Percentiles rank a stretch among this genome's conserved stretches.
Conservation (phyloP, 1,140 invertebrate species). For the Bombus fervidus region DNA sequence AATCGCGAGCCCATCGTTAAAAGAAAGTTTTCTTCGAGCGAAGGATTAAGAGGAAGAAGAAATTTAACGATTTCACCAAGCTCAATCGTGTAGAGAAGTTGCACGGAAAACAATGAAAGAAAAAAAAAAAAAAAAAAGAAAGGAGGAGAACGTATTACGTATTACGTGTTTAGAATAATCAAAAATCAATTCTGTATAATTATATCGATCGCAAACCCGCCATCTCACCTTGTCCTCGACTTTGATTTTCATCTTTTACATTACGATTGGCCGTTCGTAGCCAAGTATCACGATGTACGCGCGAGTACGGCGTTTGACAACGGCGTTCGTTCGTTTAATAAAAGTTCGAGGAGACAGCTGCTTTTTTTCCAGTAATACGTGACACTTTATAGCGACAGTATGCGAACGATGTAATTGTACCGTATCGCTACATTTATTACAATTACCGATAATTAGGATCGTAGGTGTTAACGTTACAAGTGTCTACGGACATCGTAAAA, state of each 20-base stretch:
- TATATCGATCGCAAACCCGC: neutral
- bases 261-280: neutral
- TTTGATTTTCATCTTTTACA: neutral
- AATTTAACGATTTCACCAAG: conserved; percentile 14
- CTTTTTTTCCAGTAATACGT: neutral
- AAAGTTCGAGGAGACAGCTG: neutral
- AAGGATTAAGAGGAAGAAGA: neutral
- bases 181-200: conserved; percentile 6
- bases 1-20: neutral
- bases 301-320: neutral
- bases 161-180: conserved; percentile 33
- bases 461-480: conserved; percentile 21
- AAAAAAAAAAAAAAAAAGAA: neutral
- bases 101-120: neutral
- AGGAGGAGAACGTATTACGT: neutral
- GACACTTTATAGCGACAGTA: neutral
- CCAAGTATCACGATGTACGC: neutral
- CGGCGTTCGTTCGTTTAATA: neutral
- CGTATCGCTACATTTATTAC: conserved; percentile 31
- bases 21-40: neutral
- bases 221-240: neutral
- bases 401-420: conserved; percentile 2
- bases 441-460: conserved; percentile 28
- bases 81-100: conserved; percentile 8
- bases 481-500: neutral